These are phyloP conservation scores for Lithophane ornitopus DNA, from an alignment of 2,888 invertebrate genomes.

Conservation along the genomic window DNA sequence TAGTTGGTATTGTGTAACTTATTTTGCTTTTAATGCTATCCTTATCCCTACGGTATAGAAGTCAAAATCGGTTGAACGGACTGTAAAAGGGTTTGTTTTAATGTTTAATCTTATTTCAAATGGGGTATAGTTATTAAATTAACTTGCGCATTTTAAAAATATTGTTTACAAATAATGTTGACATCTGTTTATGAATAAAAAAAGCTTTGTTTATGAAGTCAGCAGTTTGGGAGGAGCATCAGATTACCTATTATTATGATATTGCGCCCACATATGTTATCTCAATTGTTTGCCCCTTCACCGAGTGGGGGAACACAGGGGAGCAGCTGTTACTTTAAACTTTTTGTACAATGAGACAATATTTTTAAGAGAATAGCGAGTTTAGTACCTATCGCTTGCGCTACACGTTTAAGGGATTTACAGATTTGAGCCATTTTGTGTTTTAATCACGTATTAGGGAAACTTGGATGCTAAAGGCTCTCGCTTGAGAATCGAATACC, in stretches of 20 bases:
- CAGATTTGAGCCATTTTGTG: neutral
- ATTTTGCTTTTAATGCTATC: no score
- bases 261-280: conserved; percentile 59
- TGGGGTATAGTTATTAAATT: neutral
- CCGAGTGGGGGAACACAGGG: conserved; percentile 25
- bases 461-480: neutral
- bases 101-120: no score
- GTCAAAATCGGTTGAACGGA: no score
- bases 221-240: conserved; percentile 11
- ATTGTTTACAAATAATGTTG: neutral
- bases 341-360: conserved; percentile 8
- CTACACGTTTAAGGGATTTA: conserved; percentile 9
- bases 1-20: no score
- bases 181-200: neutral
- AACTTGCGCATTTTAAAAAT: neutral
- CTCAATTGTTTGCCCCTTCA: conserved; percentile 60
- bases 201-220: conserved; percentile 36
- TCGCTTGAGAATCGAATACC: neutral
- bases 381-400: neutral
- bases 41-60: no score
- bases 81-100: no score
- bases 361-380: conserved; percentile 5
- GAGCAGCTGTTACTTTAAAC: conserved; percentile 32
- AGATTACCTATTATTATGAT: conserved; percentile 32
- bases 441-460: neutral